Conservation (phyloP, 2,797 vertebrate genomes). For the Malurus leucopterus region DNA sequence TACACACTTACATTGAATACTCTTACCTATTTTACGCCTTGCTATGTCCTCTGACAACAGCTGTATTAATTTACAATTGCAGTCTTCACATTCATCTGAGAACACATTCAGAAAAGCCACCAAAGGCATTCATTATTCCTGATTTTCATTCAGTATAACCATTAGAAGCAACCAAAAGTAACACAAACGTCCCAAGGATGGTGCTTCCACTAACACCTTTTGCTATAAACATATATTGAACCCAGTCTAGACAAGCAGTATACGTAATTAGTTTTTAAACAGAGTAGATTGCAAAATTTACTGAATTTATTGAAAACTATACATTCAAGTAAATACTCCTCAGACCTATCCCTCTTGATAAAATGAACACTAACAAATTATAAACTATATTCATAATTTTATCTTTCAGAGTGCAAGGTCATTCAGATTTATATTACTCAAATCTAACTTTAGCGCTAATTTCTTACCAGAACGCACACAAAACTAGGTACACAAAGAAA, state of each 20-base stretch:
- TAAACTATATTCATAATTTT: background rate
- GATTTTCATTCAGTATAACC: background rate
- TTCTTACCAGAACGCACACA: background rate
- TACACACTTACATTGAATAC: background rate
- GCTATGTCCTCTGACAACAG: background rate
- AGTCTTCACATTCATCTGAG: constrained; percentile 4
- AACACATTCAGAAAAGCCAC: background rate
- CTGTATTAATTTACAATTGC: background rate
- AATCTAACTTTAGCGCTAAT: background rate
- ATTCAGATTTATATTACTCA: background rate
- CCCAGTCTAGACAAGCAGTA: background rate
- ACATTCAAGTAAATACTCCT: background rate
- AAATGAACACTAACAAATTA: background rate
- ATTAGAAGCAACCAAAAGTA: background rate
- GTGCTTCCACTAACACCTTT: background rate
- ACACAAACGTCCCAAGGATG: background rate
- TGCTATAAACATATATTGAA: background rate
- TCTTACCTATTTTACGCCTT: constrained; percentile 52
- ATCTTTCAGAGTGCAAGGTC: background rate
- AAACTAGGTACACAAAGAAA: background rate
- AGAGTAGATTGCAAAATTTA: background rate
- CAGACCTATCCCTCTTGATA: background rate
- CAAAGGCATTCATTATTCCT: background rate
- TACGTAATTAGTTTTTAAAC: background rate
- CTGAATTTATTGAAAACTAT: background rate